Evolutionary conservation across 2,888 invertebrate species (phyloP).

Genomic region (Boloria euphrosyne): DNA sequence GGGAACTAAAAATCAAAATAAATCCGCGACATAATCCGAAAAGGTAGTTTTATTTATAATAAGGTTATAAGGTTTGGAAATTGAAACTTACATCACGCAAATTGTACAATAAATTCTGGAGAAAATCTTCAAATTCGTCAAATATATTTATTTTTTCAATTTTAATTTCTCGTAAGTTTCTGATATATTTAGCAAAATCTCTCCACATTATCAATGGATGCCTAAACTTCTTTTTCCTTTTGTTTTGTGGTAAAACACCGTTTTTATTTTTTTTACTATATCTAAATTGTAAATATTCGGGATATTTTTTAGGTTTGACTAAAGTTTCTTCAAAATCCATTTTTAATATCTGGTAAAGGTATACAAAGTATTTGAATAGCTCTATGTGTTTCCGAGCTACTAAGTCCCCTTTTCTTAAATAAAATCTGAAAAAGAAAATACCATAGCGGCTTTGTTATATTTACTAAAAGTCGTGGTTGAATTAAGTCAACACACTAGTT

Average conservation of each 20-base stretch:
- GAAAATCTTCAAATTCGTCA: conserved; percentile 33
- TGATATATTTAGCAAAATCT: conserved; percentile 31
- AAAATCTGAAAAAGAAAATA: conserved; percentile 43
- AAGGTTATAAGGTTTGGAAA: neutral
- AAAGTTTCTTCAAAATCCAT: conserved; percentile 3
- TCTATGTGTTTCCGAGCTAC: conserved; percentile 56
- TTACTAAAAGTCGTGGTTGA: too few species aligned
- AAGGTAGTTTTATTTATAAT: too few species aligned
- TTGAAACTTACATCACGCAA: conserved; percentile 57
- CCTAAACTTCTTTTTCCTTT: conserved; percentile 36
- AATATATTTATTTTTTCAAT: conserved; percentile 25
- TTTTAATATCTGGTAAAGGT: conserved; percentile 47
- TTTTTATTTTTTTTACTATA: conserved; percentile 24
- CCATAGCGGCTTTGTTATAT: too few species aligned
- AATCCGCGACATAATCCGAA: too few species aligned
- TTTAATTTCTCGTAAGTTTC: conserved; percentile 12
- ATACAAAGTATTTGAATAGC: conserved; percentile 55
- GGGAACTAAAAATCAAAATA: too few species aligned
- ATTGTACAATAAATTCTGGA: conserved; percentile 25
- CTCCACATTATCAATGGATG: conserved; percentile 38
- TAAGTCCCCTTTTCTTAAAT: conserved; percentile 23
- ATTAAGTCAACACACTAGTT: too few species aligned
- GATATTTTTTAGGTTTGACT: neutral
- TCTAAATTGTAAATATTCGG: neutral
- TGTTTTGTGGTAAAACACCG: conserved; percentile 41